A percentile compares a stretch with the other conserved stretches of the same genome.
Conservation (phyloP, 2,113 vertebrate species). For the Turnix velox region DNA sequence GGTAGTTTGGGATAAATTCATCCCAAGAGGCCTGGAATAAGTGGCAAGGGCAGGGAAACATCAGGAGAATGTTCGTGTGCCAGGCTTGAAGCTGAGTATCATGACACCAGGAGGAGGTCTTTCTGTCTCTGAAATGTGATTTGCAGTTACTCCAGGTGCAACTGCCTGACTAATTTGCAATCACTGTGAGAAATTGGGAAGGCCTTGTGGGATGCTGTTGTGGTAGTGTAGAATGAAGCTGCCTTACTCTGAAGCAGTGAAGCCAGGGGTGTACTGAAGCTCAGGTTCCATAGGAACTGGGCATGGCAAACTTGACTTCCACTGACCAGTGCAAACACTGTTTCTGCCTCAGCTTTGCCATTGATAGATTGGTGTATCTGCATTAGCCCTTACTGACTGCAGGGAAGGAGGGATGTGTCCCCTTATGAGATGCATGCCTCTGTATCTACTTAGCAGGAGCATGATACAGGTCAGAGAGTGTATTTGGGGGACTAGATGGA, state of each 20-base stretch:
- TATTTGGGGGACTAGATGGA: not conserved
- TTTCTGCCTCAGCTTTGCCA: not conserved
- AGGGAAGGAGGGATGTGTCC: not conserved
- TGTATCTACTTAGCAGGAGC: not conserved
- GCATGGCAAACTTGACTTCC: not conserved
- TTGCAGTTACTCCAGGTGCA: not conserved
- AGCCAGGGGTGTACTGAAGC: not conserved
- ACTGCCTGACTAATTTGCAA: not conserved
- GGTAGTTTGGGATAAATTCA: too few relatives aligned
- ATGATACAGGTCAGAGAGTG: not conserved
- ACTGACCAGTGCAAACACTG: not conserved
- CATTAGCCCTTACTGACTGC: not conserved
- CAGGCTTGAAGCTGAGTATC: not conserved
- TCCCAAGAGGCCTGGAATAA: not conserved
- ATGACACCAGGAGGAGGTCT: accelerated
- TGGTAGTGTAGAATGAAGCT: accelerated
- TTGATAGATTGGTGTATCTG: not conserved
- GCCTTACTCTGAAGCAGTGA: accelerated
- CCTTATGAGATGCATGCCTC: not conserved
- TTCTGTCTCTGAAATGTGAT: not conserved
- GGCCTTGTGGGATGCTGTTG: accelerated
- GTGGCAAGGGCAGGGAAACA: not conserved
- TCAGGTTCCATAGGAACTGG: not conserved
- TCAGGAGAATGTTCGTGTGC: not conserved
- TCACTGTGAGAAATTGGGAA: not conserved